phyloP scores from a whole-genome alignment of 37 sponge, comb jelly and placozoan species.

The Aplysina aerophoba region DNA sequence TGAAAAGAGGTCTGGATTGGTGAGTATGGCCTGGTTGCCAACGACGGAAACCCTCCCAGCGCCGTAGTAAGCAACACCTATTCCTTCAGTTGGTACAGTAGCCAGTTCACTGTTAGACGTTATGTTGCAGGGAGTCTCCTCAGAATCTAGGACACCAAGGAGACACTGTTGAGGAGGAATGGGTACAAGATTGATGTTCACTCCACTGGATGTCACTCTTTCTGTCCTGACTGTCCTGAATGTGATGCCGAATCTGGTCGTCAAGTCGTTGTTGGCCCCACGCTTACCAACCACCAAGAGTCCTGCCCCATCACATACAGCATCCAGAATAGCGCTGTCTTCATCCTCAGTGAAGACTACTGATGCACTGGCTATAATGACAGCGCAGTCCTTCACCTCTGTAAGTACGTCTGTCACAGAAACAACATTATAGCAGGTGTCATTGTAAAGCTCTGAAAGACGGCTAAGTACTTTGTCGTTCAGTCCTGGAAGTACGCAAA shows the following conservation, averaged over 20 bases:
- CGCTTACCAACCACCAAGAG: background rate
- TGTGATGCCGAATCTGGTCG: background rate
- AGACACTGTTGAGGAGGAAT: background rate
- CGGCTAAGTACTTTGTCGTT: background rate
- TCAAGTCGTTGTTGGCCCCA: background rate
- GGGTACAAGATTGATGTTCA: background rate
- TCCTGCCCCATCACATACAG: background rate
- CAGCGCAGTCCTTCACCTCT: background rate
- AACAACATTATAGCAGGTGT: background rate
- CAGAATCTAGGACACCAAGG: background rate
- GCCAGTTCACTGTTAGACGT: background rate
- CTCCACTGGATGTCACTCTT: background rate
- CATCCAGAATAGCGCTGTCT: background rate
- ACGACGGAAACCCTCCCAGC: background rate
- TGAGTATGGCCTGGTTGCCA: constrained; percentile 6
- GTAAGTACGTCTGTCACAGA: background rate
- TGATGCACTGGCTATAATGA: background rate
- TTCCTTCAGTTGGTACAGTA: background rate
- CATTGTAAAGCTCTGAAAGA: background rate
- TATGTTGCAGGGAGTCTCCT: background rate
- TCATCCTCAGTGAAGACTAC: background rate
- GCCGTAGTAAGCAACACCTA: background rate
- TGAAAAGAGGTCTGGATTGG: background rate
- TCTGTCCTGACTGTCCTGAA: background rate
- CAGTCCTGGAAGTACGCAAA: background rate